Conservation (phyloP, 2,797 vertebrate genomes). For the Astyanax mexicanus region DNA sequence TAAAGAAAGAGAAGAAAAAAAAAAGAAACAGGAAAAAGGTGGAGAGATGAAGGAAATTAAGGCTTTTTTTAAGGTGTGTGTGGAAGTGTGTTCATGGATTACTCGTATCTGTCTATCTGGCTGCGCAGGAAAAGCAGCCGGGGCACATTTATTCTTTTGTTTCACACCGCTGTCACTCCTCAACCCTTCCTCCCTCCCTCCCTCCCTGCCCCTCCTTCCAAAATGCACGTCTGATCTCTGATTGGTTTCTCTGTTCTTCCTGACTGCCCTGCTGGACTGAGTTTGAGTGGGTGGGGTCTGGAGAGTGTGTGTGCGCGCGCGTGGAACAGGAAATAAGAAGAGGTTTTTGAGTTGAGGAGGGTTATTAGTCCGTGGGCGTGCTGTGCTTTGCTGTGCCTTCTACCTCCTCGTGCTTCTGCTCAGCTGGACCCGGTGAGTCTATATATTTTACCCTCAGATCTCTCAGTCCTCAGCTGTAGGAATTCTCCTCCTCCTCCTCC, state of each 20-base stretch:
- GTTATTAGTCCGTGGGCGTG: slow-evolving; percentile 44
- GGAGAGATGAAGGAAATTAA: too few species aligned
- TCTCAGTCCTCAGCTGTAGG: slow-evolving; percentile 19
- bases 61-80: background rate
- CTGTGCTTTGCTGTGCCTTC: slow-evolving; percentile 22
- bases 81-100: background rate
- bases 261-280: slow-evolving; percentile 16
- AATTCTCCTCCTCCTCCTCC: too few species aligned
- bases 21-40: too few species aligned
- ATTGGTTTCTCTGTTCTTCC: slow-evolving; percentile 44
- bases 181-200: too few species aligned
- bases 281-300: slow-evolving; percentile 36
- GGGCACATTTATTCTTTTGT: slow-evolving; percentile 58
- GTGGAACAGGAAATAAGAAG: slow-evolving; percentile 54
- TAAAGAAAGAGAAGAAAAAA: too few species aligned
- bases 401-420: slow-evolving; percentile 3
- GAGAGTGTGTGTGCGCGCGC: slow-evolving; percentile 9
- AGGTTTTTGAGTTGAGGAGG: slow-evolving; percentile 23
- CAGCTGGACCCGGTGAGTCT: slow-evolving; percentile 44
- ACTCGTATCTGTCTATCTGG: slow-evolving; percentile 56
- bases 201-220: too few species aligned
- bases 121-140: slow-evolving; percentile 73
- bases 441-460: slow-evolving; percentile 22
- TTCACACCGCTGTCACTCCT: slow-evolving; percentile 6
- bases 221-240: slow-evolving; percentile 14